These are phyloP conservation scores for Actinopyga echinites DNA, from an alignment of 53 echinoderm and acorn worm species.

Conservation along the genomic window DNA sequence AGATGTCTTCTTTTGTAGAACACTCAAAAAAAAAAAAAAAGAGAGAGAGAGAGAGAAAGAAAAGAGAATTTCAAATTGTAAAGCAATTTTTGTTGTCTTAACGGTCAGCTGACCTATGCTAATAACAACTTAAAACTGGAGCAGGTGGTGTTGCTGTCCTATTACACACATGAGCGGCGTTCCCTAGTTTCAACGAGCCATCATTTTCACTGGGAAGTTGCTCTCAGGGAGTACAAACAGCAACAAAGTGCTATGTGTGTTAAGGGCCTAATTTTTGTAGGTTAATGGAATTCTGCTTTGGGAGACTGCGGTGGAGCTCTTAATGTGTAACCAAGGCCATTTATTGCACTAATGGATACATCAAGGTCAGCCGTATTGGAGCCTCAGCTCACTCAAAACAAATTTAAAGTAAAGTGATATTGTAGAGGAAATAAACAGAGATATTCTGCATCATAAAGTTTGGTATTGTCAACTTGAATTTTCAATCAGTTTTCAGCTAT, in stretches of 20 bases:
- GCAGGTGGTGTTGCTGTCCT: slow-evolving; percentile 33
- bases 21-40: neutral
- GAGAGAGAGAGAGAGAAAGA: neutral
- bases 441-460: too few relatives aligned
- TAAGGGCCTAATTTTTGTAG: slow-evolving; percentile 43
- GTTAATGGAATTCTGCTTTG: slow-evolving; percentile 40
- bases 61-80: neutral
- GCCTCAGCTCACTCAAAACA: neutral
- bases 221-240: slow-evolving; percentile 18
- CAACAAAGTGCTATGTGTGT: slow-evolving; percentile 16
- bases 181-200: slow-evolving; percentile 14
- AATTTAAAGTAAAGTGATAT: too few relatives aligned
- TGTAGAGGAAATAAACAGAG: too few relatives aligned
- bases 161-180: slow-evolving; percentile 28
- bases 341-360: slow-evolving; percentile 31
- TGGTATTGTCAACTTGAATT: too few relatives aligned
- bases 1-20: neutral
- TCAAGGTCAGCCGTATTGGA: slow-evolving; percentile 26
- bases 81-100: slow-evolving; percentile 28
- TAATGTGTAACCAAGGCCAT: slow-evolving; percentile 36
- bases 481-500: too few relatives aligned
- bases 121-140: slow-evolving; percentile 3
- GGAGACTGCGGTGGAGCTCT: neutral
- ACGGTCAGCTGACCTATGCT: slow-evolving; percentile 26
- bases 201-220: too few relatives aligned